Evolutionary conservation across 1,140 invertebrate species (phyloP).

Genomic region (Ruditapes philippinarum): DNA sequence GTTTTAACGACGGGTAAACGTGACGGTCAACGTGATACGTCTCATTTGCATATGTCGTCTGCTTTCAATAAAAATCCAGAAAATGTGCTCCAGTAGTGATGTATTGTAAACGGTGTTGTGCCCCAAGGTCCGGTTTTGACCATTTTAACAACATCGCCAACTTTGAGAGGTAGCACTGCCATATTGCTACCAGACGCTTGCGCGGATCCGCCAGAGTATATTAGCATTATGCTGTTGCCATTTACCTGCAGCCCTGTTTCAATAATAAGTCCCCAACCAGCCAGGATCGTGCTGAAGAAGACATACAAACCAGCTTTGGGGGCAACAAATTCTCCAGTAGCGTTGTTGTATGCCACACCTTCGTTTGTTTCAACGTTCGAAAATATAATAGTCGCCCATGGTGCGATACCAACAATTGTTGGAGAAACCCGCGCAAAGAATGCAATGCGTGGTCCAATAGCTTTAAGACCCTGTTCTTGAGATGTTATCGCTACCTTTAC

Average conservation of each 20-base stretch:
- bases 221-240: neutral
- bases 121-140: neutral
- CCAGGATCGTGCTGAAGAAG: neutral
- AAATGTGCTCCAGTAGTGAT: neutral
- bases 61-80: neutral
- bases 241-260: neutral
- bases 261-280: neutral
- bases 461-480: too few relatives aligned
- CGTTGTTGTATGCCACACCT: neutral
- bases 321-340: neutral
- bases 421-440: neutral
- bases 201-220: neutral
- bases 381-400: neutral
- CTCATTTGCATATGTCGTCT: too few relatives aligned
- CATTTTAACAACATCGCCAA: neutral
- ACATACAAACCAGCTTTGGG: neutral
- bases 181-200: neutral
- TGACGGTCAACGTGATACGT: too few relatives aligned
- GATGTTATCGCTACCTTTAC: too few relatives aligned
- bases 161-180: neutral
- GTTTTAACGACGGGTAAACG: too few relatives aligned
- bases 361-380: neutral
- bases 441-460: neutral
- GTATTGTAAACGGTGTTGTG: neutral
- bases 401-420: neutral